Base-by-base conservation (phyloP, 2,113 vertebrate species). In the Atherinomorus stipes region DNA sequence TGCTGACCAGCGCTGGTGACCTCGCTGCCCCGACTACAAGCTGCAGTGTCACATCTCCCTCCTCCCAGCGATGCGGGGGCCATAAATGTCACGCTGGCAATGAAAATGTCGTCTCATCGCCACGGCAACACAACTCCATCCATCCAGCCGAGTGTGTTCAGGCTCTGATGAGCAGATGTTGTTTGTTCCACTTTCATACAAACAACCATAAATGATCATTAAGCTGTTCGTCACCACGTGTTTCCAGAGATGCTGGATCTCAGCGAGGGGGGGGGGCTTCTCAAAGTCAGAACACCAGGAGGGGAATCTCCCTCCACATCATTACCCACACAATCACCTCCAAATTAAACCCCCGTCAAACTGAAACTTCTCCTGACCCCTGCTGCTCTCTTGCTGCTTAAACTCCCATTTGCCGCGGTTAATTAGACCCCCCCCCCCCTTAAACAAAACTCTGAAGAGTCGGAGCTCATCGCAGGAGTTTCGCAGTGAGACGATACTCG, bases 171-270 rank as follows among this genome's bases (percentile, higher is more conserved):
- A 81, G 11, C 81, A 87, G 85, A 76, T 84, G 81, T 53, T 79
- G 75, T 76, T 78, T 73, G 59, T 31, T 63, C 47, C 38, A 50
- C 60, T 68, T 53, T 22, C 61, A 74, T 72, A 31, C 69, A 72
- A 80, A 71, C 58, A 34, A 59, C 62, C 68, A 50, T 71, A 73
- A 83, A 81, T 78, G 74, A 88, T 83, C 73, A 78, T 85, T 63
- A 82, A 50, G 45, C 25, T 34, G 12, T 57, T 80, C 51, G 22
- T 40, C 58, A 72, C 42, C 2, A 40, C 4, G 9, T 1, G 53
- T 16, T 68, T 50, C 44, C 23, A 57, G n/a, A 64, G 74, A 21
- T 1, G 21, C 51, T 8, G 60, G n/a, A 16, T 73, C 76, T 1
- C 85, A 81, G 81, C 67, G 9, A n/a, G n/a, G n/a, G 78, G 78